These are phyloP conservation scores for Drosophila micromelanica DNA, from an alignment of 1,140 invertebrate genomes.

Conservation along the genomic window DNA sequence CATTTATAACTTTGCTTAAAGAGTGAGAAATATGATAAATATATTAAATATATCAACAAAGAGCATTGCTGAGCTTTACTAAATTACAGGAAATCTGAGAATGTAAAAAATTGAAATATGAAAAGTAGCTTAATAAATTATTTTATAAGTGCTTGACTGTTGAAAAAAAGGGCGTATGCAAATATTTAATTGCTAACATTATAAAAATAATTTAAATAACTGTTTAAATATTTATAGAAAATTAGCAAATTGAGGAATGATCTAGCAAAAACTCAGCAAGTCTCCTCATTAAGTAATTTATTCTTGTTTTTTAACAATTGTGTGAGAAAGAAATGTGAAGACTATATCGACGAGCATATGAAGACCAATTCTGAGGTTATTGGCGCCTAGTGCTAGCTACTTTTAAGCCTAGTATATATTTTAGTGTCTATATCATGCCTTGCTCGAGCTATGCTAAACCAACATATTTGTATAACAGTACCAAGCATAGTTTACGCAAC, in stretches of 20 bases:
- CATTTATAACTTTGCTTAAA: slow-evolving; percentile 5
- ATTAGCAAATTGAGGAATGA: no score
- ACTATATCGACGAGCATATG: slow-evolving; percentile 31
- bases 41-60: slow-evolving; percentile 1
- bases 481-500: slow-evolving; percentile 18
- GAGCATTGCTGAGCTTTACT: not conserved
- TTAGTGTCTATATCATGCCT: slow-evolving; percentile 66
- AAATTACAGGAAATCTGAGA: not conserved
- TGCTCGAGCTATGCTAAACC: slow-evolving; percentile 41
- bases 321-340: slow-evolving; percentile 11
- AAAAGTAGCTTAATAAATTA: not conserved
- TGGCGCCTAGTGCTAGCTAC: slow-evolving; percentile 65
- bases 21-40: not conserved
- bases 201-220: no score
- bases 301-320: not conserved
- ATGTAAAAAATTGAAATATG: not conserved
- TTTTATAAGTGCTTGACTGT: not conserved
- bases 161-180: not conserved
- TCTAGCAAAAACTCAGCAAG: not conserved
- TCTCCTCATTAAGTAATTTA: not conserved
- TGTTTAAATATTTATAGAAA: no score
- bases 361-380: slow-evolving; percentile 81
- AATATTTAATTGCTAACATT: no score
- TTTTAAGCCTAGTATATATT: slow-evolving; percentile 36
- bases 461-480: slow-evolving; percentile 23